A percentile compares a stretch with the other conserved stretches of the same genome.
These are phyloP conservation scores for Creontiades dilutus DNA, from an alignment of 2,888 invertebrate genomes.

Conservation along the genomic window DNA sequence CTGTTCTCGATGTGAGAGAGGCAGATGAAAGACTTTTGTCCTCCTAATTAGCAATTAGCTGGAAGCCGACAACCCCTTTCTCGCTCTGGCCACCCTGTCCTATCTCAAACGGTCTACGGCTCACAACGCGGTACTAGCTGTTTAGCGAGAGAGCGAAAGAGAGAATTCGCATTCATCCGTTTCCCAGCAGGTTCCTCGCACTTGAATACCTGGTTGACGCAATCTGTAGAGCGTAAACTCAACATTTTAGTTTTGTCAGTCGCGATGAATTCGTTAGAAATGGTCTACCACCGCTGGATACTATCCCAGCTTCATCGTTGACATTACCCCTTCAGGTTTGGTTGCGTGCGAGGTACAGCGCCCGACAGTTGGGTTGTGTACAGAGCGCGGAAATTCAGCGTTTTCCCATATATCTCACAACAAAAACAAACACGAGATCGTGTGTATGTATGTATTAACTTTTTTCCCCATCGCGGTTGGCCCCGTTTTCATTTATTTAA, in stretches of 20 bases:
- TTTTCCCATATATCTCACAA: no score
- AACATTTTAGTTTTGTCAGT: slow-evolving; percentile 2
- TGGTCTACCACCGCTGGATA: neutral
- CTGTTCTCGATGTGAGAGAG: neutral
- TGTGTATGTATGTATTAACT: no score
- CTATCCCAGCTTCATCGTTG: neutral
- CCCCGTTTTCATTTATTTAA: no score
- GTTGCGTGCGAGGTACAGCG: neutral
- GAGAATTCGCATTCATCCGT: slow-evolving; percentile 33
- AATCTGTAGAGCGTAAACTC: slow-evolving; percentile 34
- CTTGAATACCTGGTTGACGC: slow-evolving; percentile 24
- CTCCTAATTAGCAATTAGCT: slow-evolving; percentile 39
- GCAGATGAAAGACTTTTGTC: slow-evolving; percentile 36
- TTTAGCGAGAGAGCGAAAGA: slow-evolving; percentile 10
- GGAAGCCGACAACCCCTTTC: neutral
- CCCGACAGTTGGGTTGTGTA: neutral
- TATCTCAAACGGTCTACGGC: slow-evolving; percentile 29
- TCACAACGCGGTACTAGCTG: slow-evolving; percentile 3
- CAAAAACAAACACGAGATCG: no score
- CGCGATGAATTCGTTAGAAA: slow-evolving; percentile 5
- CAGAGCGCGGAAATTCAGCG: no score
- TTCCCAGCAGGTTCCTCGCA: slow-evolving; percentile 3
- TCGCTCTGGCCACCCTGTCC: neutral
- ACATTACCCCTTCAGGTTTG: neutral
- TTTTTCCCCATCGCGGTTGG: no score